A percentile compares a stretch with the other conserved stretches of the same genome.
These are phyloP conservation scores for Ophonus ardosiacus DNA, from an alignment of 2,888 invertebrate species.

Conservation along the genomic window DNA sequence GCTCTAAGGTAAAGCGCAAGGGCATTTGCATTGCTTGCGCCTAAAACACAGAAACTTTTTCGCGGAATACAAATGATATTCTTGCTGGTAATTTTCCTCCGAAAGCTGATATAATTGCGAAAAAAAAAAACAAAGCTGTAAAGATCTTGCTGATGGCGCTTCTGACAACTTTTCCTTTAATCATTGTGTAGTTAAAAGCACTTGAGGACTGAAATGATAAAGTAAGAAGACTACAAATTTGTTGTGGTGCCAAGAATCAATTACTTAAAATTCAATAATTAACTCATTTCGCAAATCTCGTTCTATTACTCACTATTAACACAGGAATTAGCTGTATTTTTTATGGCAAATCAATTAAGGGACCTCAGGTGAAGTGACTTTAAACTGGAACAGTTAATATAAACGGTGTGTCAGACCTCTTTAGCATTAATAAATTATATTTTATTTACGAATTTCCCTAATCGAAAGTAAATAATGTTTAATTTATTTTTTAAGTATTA, in stretches of 20 bases:
- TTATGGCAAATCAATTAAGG: neutral
- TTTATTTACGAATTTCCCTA: too few relatives aligned
- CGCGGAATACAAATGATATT: slow-evolving; percentile 52
- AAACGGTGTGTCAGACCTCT: too few relatives aligned
- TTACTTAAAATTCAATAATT: neutral
- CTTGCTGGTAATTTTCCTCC: slow-evolving; percentile 46
- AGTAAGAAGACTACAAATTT: neutral
- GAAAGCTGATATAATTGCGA: slow-evolving; percentile 48
- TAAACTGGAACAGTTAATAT: too few relatives aligned
- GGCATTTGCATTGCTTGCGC: neutral
- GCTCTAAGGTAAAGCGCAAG: neutral
- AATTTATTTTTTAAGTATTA: too few relatives aligned
- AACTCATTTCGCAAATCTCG: neutral
- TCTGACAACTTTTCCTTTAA: slow-evolving; percentile 58
- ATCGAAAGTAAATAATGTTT: too few relatives aligned
- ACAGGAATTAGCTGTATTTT: neutral
- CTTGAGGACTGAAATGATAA: slow-evolving; percentile 19
- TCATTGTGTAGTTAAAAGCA: slow-evolving; percentile 53
- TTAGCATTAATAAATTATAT: too few relatives aligned
- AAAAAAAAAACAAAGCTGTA: slow-evolving; percentile 53
- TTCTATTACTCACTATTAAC: neutral
- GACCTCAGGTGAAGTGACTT: too few relatives aligned
- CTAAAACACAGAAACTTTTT: slow-evolving; percentile 27
- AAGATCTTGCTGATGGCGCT: slow-evolving; percentile 43
- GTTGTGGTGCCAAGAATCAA: neutral